Evolutionary conservation across 2,113 vertebrate species (phyloP).

Genomic region (Crypturellus undulatus): DNA sequence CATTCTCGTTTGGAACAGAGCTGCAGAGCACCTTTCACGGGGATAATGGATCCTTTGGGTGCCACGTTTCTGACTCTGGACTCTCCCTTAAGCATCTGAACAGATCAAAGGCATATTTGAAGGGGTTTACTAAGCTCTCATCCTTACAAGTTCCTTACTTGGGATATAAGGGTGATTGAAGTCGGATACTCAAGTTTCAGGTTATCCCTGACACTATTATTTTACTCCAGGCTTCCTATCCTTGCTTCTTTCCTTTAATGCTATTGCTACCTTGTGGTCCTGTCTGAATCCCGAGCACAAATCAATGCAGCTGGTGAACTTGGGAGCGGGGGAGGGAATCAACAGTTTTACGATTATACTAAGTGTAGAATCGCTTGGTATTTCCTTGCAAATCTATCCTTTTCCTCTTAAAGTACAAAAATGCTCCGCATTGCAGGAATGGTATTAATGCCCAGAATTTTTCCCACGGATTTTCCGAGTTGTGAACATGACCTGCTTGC

Average conservation of each 20-base stretch:
- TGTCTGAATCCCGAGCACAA: background rate
- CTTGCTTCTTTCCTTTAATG: background rate
- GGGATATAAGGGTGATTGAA: constrained; percentile 2
- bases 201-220: constrained; percentile 7
- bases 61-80: background rate
- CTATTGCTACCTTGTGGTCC: background rate
- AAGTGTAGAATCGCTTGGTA: background rate
- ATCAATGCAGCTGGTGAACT: background rate
- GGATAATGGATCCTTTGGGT: background rate
- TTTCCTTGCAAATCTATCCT: background rate
- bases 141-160: background rate
- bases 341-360: background rate
- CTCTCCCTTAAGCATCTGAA: background rate
- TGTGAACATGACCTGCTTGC: background rate
- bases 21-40: constrained; percentile 2
- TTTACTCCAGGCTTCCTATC: background rate
- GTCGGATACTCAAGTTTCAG: constrained; percentile 14
- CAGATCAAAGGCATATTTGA: constrained; percentile 34
- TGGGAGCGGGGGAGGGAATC: background rate
- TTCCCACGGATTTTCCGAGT: background rate
- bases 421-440: background rate
- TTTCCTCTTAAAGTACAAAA: background rate
- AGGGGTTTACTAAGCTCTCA: constrained; percentile 19
- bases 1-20: background rate
- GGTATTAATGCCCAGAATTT: background rate